Evolutionary conservation across 2,113 vertebrate species (phyloP), one percentile per base, ranked within the genome.

Genomic region (Antechinus flavipes): DNA sequence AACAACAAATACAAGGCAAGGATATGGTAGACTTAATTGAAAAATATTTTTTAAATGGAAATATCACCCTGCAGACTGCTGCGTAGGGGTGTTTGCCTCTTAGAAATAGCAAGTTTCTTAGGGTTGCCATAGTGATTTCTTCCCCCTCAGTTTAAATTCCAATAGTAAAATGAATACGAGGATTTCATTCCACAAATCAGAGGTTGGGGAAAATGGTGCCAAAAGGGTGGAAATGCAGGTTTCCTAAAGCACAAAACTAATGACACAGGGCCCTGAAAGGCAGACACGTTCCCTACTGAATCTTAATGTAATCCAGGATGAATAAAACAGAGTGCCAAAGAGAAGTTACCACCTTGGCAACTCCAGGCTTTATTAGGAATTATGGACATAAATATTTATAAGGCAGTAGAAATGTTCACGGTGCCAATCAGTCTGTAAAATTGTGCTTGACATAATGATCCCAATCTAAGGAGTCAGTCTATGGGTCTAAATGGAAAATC

Each of bases 301-400:
- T 95, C 96, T 94, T 94, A 95, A 46, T 94, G 90, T 93, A 90
- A 94, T 95, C 96, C 54, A 2, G 23, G 89, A 97, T 94, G 91
- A 90, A 91, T 95, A 95, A 94, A 89, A 55, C 46, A 93, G 97
- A 91, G 27, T 76, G 27, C 54, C 68, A 93, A 68, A 8, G 47
- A 92, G 94, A 93, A 95, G n/a, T 1, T 42, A n/a, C 61, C 54
- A 95, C 54, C 92, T 76, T 0, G 3, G 91, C 19, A 52, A 95
- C 54, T 30, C 52, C 91, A 92, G 90, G 52, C 52, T 95, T 94
- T 93, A 90, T 93, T 91, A 96, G 76, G 27, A 91, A 91, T 90
- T 42, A 3, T 0, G 24, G 58, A 30, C n/a, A 90, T 97, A 95
- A 97, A 97, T 94, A 97, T 96, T 97, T 95, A 97, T 96, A 96